These are phyloP conservation scores for Crossoptilon crossoptilon DNA, from an alignment of 2,797 vertebrate genomes.

Conservation along the genomic window DNA sequence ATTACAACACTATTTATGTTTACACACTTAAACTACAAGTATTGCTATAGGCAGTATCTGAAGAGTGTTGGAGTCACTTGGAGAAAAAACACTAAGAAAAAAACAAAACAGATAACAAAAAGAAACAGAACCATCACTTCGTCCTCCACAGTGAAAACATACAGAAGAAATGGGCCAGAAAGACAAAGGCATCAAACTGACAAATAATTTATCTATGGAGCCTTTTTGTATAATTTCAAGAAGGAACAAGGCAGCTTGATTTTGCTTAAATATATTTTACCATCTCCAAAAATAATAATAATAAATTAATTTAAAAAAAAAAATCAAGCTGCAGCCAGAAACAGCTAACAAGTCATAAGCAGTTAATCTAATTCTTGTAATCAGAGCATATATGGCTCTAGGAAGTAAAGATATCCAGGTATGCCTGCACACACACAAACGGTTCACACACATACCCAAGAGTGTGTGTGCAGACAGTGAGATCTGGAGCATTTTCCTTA, in stretches of 20 bases:
- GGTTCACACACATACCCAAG: background rate
- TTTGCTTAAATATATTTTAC: background rate
- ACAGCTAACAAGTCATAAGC: too few species aligned
- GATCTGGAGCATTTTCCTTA: background rate
- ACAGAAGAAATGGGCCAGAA: fast-evolving
- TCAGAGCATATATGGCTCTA: background rate
- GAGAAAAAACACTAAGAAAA: background rate
- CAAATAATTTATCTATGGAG: background rate
- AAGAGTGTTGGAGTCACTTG: background rate
- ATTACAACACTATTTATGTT: background rate
- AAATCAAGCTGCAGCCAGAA: background rate
- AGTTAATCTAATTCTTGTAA: background rate
- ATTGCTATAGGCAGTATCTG: fast-evolving
- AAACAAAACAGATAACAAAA: background rate
- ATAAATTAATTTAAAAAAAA: too few species aligned
- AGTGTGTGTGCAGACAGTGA: background rate
- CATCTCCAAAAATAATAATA: background rate
- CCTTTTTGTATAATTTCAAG: background rate
- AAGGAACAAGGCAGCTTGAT: background rate
- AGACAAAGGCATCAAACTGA: background rate
- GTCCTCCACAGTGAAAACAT: background rate
- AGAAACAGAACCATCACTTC: background rate
- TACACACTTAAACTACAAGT: background rate
- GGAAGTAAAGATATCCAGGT: background rate
- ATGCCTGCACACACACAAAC: background rate